phyloP scores from a whole-genome alignment of 2,888 invertebrate species.

The Papilio gigon region DNA sequence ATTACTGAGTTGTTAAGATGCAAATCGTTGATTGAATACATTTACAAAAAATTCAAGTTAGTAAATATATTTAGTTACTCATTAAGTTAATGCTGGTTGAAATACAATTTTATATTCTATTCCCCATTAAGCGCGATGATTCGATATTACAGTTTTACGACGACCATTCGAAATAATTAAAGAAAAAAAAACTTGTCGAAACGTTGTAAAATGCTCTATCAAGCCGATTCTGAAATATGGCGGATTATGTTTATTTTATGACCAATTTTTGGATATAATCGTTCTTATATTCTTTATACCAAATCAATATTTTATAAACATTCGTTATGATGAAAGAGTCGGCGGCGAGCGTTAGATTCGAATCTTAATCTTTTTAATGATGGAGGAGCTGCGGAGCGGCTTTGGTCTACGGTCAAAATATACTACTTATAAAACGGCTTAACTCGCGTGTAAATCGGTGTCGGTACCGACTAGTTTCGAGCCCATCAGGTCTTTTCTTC shows the following conservation, averaged over 20 bases:
- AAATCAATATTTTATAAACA: constrained; percentile 36
- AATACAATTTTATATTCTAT: constrained; percentile 26
- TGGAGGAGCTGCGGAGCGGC: background rate
- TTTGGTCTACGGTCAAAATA: background rate
- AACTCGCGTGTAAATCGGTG: too few species aligned
- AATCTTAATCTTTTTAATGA: constrained; percentile 21
- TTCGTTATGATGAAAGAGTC: constrained; percentile 34
- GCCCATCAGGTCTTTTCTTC: too few species aligned
- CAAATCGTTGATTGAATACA: background rate
- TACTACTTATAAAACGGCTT: too few species aligned
- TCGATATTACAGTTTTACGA: constrained; percentile 38
- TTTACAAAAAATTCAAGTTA: background rate
- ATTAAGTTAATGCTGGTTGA: constrained; percentile 22
- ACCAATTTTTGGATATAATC: constrained; percentile 30
- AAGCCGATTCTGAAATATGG: constrained; percentile 33
- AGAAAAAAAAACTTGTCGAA: constrained; percentile 34
- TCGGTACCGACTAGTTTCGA: too few species aligned
- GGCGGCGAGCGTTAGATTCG: constrained; percentile 15
- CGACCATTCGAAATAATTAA: constrained; percentile 36
- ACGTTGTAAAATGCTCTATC: constrained; percentile 31
- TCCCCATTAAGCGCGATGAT: constrained; percentile 29
- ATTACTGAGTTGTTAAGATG: background rate
- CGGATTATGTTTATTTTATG: constrained; percentile 37
- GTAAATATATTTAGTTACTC: constrained; percentile 21
- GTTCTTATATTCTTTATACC: constrained; percentile 29